A percentile compares a stretch with the other conserved stretches of the same genome.
phyloP scores from a whole-genome alignment of 2,888 invertebrate species.

The Diarsia rubi region DNA sequence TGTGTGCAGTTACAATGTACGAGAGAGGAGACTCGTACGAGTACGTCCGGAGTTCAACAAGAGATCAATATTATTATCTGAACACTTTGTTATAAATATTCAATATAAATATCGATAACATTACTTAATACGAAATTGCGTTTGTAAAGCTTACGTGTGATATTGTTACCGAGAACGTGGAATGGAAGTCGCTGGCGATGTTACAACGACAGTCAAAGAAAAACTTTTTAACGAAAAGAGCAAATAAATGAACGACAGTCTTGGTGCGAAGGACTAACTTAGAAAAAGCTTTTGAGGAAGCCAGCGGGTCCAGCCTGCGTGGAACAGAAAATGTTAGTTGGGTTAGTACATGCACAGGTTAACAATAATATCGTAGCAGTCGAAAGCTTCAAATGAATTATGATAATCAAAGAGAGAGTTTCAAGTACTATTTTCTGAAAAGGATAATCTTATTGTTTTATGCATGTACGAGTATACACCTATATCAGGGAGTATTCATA shows the following conservation, averaged over 20 bases:
- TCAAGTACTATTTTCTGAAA: neutral
- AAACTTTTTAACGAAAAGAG: conserved; percentile 80
- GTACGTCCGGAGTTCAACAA: conserved; percentile 79
- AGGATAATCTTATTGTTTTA: neutral
- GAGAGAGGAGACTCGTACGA: conserved; percentile 75
- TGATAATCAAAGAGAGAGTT: neutral
- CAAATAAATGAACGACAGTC: conserved; percentile 89
- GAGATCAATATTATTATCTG: conserved; percentile 85
- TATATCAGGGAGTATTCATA: neutral
- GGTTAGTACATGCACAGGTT: conserved; percentile 68
- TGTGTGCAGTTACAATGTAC: conserved; percentile 87
- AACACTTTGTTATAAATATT: conserved; percentile 86
- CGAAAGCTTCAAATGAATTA: neutral
- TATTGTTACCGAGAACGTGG: conserved; percentile 80
- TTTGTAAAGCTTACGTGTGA: conserved; percentile 81
- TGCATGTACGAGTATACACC: neutral
- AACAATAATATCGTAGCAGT: conserved; percentile 13
- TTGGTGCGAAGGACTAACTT: conserved; percentile 91
- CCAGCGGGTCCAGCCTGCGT: conserved; percentile 97
- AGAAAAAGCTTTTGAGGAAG: conserved; percentile 98
- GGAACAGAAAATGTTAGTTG: conserved; percentile 79
- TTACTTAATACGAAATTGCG: conserved; percentile 82
- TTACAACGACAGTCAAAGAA: conserved; percentile 83
- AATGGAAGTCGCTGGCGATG: conserved; percentile 81
- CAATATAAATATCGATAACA: conserved; percentile 78